These are phyloP conservation scores for Rhingia campestris DNA, from an alignment of 2,888 invertebrate genomes.

Conservation along the genomic window DNA sequence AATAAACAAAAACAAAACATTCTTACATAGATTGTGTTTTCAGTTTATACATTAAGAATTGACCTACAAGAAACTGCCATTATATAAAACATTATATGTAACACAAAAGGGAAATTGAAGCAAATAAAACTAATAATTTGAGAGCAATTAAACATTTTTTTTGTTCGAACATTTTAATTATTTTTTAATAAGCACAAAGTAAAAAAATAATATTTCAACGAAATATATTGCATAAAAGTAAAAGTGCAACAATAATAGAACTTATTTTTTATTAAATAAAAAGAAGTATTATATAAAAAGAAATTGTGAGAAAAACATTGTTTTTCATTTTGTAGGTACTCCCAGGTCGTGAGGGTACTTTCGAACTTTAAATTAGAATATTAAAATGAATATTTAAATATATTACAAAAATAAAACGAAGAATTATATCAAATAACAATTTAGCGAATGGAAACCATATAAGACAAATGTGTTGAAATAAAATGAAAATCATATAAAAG, in stretches of 20 bases:
- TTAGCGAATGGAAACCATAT: constrained; percentile 62
- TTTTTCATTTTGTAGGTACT: constrained; percentile 60
- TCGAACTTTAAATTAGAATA: constrained; percentile 54
- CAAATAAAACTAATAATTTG: constrained; percentile 32
- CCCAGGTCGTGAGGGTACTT: constrained; percentile 48
- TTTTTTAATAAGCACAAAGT: constrained; percentile 36
- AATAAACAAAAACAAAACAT: constrained; percentile 31
- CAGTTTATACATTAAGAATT: constrained; percentile 51
- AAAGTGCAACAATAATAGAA: constrained; percentile 66
- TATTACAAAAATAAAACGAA: constrained; percentile 69
- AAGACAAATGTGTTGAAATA: constrained; percentile 74
- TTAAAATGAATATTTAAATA: constrained; percentile 45
- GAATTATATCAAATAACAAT: constrained; percentile 73
- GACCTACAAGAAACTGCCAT: constrained; percentile 69
- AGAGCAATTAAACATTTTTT: constrained; percentile 48
- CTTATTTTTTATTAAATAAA: constrained; percentile 59
- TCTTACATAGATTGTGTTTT: constrained; percentile 40
- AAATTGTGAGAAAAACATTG: constrained; percentile 52
- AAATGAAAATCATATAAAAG: constrained; percentile 51
- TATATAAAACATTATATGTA: constrained; percentile 49
- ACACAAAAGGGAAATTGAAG: constrained; percentile 30
- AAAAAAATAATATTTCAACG: constrained; percentile 61
- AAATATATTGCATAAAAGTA: constrained; percentile 56
- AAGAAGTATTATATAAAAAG: constrained; percentile 27
- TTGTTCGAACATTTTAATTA: neutral